Evolutionary conservation across 2,113 vertebrate genomes (phyloP), one percentile per base, ranked within the genome.

Genomic region (Caranx melampygus): DNA sequence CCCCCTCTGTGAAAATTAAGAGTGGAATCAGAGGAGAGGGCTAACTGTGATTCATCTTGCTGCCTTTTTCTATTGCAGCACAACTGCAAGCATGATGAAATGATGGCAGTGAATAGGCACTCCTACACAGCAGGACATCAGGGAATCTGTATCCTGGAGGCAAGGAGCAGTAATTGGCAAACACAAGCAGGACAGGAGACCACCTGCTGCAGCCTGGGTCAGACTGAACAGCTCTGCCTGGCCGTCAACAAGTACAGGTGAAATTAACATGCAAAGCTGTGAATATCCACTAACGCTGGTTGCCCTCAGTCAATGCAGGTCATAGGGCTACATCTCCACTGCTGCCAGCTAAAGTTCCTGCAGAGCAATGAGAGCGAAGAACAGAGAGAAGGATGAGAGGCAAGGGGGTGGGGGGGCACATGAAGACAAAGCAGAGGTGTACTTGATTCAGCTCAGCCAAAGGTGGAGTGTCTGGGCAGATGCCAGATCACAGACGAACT

Each of bases 1-100:
- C 72, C 74, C 79, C 83, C 57, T 40, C 89, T 85, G 88, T 62
- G 88, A 86, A 91, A 92, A 92, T 89, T 86, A 92, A 91, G 80
- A 88, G 82, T 51, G 75, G 81, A 89, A 82, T 90, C 88, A 81
- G 82, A 87, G 84, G 31, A 15, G 70, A 35, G 78, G 83, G 82
- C 75, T 70, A 67, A 72, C 88, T 58, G 82, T 75, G 86, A 89
- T 87, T 89, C 83, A 86, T 90, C 79, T 75, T 34, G 37, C 71
- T 81, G 79, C 44, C 45, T 84, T 75, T 79, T 79, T 45, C 77
- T 62, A 64, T 60, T 52, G 42, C 78, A n/a, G 65, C 52, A 67
- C 66, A 34, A 62, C 82, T 52, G 83, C 78, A 74, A 63, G 80
- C 66, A 49, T 75, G 90, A 92, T 88, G 85, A 83, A 92, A 88